phyloP scores from a whole-genome alignment of 1,140 invertebrate species.

The Bombus ignitus region DNA sequence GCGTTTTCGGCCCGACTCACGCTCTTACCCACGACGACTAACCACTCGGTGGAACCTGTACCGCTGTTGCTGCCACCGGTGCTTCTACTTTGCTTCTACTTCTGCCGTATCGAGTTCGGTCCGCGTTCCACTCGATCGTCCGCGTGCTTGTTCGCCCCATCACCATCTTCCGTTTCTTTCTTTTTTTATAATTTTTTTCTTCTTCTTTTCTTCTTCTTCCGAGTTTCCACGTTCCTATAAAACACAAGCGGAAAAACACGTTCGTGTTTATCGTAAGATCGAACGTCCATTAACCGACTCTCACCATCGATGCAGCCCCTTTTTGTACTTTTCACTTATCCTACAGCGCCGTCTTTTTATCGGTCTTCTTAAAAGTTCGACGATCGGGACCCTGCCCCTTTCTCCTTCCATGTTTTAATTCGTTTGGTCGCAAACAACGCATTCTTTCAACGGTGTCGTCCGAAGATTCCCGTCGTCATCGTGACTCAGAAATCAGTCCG shows the following conservation, averaged over 20 bases:
- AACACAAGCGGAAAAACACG: constrained; percentile 21
- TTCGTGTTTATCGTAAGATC: constrained; percentile 19
- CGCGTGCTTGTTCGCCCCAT: neutral
- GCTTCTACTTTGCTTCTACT: no score
- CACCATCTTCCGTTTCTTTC: neutral
- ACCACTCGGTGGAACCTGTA: neutral
- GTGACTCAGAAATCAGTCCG: constrained; percentile 36
- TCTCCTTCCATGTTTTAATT: neutral
- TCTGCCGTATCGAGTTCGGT: no score
- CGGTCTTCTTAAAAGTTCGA: neutral
- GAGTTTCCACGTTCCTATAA: constrained; percentile 21
- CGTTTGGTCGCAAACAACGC: constrained; percentile 1
- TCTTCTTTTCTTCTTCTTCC: neutral
- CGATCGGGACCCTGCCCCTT: neutral
- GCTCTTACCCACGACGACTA: constrained; percentile 23
- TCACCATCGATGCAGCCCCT: no score
- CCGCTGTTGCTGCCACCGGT: neutral
- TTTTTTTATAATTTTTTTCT: neutral
- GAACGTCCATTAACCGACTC: constrained; percentile 32
- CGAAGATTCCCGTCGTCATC: constrained; percentile 24
- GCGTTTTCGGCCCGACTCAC: constrained; percentile 36
- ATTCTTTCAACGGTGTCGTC: constrained; percentile 14
- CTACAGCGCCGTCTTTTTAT: neutral
- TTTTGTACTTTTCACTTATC: neutral
- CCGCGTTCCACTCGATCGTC: neutral